A percentile compares a stretch with the other conserved stretches of the same genome.
phyloP scores from a whole-genome alignment of 2,113 vertebrate genomes.

The Calonectris borealis region DNA sequence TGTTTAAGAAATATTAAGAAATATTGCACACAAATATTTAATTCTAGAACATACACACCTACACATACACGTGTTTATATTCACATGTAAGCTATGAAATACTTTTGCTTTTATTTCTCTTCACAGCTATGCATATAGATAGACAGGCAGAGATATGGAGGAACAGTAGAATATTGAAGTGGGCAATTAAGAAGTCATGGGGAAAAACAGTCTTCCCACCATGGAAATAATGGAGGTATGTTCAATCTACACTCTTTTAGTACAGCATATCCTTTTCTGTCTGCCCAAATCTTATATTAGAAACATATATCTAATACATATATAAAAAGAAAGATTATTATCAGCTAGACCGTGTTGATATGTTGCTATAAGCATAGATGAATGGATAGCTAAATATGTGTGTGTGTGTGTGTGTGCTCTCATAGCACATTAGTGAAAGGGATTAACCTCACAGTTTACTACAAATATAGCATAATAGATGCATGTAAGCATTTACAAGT shows the following conservation, averaged over 20 bases:
- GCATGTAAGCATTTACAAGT: background rate
- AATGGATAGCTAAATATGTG: background rate
- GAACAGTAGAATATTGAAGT: background rate
- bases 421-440: background rate
- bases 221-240: background rate
- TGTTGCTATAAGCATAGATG: background rate
- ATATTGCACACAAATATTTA: background rate
- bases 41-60: background rate
- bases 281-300: background rate
- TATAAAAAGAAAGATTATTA: background rate
- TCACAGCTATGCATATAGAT: background rate
- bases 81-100: background rate
- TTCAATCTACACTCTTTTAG: background rate
- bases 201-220: background rate
- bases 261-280: background rate
- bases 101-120: background rate
- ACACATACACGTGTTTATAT: background rate
- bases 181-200: background rate
- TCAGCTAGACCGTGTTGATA: background rate
- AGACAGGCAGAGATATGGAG: background rate
- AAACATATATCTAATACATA: background rate
- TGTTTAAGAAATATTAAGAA: background rate
- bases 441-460: background rate
- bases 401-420: too few species aligned
- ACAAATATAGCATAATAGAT: background rate